phyloP scores from a whole-genome alignment of 1,140 invertebrate genomes.

The Alviniconcha marisindica region DNA sequence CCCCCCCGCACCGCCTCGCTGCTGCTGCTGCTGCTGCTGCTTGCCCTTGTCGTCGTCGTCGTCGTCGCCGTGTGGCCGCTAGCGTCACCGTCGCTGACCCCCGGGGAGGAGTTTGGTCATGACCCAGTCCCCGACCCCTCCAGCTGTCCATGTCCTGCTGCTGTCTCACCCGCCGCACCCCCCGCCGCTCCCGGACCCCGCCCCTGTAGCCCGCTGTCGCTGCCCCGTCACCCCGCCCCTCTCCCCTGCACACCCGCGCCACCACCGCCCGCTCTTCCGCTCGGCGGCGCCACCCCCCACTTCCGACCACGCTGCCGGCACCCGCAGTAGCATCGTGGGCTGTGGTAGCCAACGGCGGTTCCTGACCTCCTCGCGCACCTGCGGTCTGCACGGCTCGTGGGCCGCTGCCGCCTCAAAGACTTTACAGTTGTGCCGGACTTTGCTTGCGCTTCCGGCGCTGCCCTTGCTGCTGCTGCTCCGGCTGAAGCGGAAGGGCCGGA shows the following conservation, averaged over 20 bases:
- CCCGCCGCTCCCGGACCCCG: too few relatives aligned
- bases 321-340: too few relatives aligned
- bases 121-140: slow-evolving; percentile 30
- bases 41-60: neutral
- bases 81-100: slow-evolving; percentile 18
- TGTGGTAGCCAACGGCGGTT: neutral
- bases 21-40: neutral
- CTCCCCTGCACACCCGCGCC: too few relatives aligned
- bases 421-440: neutral
- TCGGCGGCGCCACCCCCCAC: too few relatives aligned
- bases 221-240: too few relatives aligned
- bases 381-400: neutral
- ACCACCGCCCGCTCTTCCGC: too few relatives aligned
- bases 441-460: neutral
- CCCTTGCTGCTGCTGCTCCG: too few relatives aligned
- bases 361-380: too few relatives aligned
- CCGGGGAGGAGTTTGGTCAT: slow-evolving; percentile 37
- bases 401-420: neutral
- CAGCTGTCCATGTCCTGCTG: neutral
- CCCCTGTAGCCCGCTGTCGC: too few relatives aligned
- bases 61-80: neutral
- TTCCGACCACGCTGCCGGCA: too few relatives aligned
- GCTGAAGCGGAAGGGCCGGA: too few relatives aligned
- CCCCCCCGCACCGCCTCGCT: neutral
- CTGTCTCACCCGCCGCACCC: too few relatives aligned